Base-by-base conservation (phyloP, 2,113 vertebrate genomes). In the Vulpes vulpes region DNA sequence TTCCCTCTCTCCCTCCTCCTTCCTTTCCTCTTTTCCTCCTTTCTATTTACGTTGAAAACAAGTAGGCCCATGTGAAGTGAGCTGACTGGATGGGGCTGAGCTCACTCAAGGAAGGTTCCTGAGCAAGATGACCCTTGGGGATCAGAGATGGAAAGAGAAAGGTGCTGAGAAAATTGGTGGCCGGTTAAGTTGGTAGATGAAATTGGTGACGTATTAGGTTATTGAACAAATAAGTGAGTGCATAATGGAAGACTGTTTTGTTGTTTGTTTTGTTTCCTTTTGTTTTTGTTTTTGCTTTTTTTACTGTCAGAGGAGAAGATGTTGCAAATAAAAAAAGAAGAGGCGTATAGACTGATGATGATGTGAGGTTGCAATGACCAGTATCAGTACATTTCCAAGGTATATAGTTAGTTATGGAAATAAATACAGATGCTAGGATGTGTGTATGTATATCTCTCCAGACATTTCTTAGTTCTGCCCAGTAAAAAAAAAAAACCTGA, bases 191-290 rank as follows among this genome's bases (percentile, higher is more conserved):
- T 55, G 20, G 27, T 74, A 91, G 49, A 64, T 59, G 59, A 92
- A 23, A 64, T 5, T 2, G 5, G 25, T 14, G 8, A 11, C 1
- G 5, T 60, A 20, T 9, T 7, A 10, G 30, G 57, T 10, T 30
- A 38, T 22, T 76, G 30, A 93, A 6, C 43, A 69, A 53, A 35
- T 23, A 32, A 71, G 32, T 10, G 7, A 20, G 27, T 57, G 3
- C 25, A 11, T 53, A 53, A 60, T 30, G 11, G 55, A 91, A 96
- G 30, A 8, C 32, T n/a, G n/a, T 64, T 76, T 51, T 78, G 74
- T 78, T 30, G 27, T 76, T 23, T 49, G 25, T 16, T 76, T 76
- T 27, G 43, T 76, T 35, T 49, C 23, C 23, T 38, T 74, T 73
- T 73, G 35, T 43, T 43, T 73, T 38, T 74, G 35, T 43, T 43